These are phyloP conservation scores for Pteronotus mesoamericanus DNA, from an alignment of 2,797 vertebrate genomes.

Conservation along the genomic window DNA sequence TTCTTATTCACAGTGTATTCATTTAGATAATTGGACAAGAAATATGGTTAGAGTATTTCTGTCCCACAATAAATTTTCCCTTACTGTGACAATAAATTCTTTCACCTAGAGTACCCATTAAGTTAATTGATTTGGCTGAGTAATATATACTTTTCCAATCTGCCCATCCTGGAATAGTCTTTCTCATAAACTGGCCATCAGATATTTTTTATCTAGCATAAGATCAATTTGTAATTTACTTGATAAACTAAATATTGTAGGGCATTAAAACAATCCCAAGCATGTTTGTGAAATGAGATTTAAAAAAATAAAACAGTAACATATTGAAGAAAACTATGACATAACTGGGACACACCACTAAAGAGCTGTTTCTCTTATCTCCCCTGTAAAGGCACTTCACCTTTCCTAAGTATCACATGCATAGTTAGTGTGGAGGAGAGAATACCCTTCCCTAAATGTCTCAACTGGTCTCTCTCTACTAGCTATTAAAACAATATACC, in stretches of 20 bases:
- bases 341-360: neutral
- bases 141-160: neutral
- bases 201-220: neutral
- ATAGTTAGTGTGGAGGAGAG: neutral
- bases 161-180: neutral
- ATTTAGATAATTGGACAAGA: neutral
- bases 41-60: neutral
- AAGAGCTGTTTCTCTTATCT: neutral
- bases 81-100: neutral
- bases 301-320: neutral
- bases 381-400: neutral
- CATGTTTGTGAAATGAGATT: neutral
- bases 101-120: neutral
- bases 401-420: neutral
- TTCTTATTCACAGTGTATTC: neutral
- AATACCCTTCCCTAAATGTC: neutral
- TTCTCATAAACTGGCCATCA: neutral
- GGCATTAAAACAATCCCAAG: neutral
- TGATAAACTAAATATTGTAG: neutral
- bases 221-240: neutral
- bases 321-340: neutral
- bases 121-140: neutral
- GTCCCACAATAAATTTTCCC: neutral
- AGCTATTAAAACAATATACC: neutral
- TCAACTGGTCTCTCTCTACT: neutral